Conservation (phyloP, 2,797 vertebrate genomes). For the Bradypodion ventrale region DNA sequence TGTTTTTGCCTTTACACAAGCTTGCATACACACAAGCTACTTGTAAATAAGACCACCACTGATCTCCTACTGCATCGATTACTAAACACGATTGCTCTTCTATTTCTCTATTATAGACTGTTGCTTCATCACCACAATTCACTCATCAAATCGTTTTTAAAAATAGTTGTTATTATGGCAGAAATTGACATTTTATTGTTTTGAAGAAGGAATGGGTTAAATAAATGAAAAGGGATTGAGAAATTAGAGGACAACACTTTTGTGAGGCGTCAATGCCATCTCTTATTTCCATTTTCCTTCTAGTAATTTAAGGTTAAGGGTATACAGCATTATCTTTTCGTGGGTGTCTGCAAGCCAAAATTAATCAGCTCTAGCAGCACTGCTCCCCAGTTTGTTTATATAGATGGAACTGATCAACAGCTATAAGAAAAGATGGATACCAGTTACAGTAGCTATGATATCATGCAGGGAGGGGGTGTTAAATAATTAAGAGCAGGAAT, state of each 20-base stretch:
- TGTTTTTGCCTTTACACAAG: slow-evolving; percentile 62
- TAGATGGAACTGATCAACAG: slow-evolving; percentile 47
- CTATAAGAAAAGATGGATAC: neutral
- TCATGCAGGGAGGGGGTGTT: slow-evolving; percentile 9
- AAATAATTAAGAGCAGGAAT: slow-evolving; percentile 28
- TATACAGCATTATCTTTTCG: neutral
- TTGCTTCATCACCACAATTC: slow-evolving; percentile 44
- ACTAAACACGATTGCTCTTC: slow-evolving; percentile 33
- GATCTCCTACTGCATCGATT: slow-evolving; percentile 31
- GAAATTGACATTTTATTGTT: slow-evolving; percentile 13
- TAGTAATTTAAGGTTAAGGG: slow-evolving; percentile 16
- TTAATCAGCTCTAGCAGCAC: slow-evolving; percentile 20
- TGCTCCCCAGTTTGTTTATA: neutral
- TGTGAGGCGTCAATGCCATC: slow-evolving; percentile 44
- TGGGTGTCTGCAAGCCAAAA: slow-evolving; percentile 45
- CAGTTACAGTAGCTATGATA: neutral
- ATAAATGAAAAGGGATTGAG: slow-evolving; percentile 49
- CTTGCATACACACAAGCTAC: slow-evolving; percentile 71
- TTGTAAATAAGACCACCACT: slow-evolving; percentile 68
- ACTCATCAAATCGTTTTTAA: slow-evolving; percentile 44
- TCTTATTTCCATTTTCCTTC: slow-evolving; percentile 35
- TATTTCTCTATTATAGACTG: slow-evolving; percentile 1
- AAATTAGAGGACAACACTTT: slow-evolving; percentile 39
- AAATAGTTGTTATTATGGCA: slow-evolving; percentile 27
- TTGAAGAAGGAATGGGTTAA: slow-evolving; percentile 47